phyloP scores from a whole-genome alignment of 1,140 invertebrate genomes.

The Calycopis cecrops region DNA sequence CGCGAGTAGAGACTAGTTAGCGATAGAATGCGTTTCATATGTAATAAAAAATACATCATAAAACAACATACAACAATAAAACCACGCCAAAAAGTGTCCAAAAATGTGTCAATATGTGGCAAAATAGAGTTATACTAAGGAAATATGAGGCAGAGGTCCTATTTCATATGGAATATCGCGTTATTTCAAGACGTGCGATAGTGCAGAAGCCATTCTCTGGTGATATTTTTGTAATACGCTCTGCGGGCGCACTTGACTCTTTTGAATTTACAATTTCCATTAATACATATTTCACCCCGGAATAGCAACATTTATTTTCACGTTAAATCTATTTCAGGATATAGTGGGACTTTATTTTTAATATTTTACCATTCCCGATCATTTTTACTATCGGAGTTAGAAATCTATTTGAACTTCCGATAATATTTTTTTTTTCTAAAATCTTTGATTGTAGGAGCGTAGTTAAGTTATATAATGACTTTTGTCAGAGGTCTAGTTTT shows the following conservation, averaged over 20 bases:
- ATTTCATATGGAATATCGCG: slow-evolving; percentile 3
- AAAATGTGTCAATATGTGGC: no score
- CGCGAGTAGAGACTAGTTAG: no score
- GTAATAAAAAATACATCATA: no score
- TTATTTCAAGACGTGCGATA: slow-evolving; percentile 9
- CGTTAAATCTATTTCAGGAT: neutral
- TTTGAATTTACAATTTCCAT: slow-evolving; percentile 8
- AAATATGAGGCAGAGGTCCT: no score
- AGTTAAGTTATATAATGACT: neutral
- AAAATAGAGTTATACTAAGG: no score
- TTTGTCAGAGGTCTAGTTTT: no score
- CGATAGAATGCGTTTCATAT: no score
- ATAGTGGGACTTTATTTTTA: neutral
- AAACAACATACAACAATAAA: no score
- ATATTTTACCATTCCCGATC: neutral
- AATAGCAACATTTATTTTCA: slow-evolving; percentile 6
- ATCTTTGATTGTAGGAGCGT: neutral
- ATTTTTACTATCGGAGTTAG: neutral
- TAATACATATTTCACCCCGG: slow-evolving; percentile 1
- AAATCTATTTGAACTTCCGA: neutral
- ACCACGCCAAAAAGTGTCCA: no score
- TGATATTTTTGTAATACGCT: slow-evolving; percentile 7
- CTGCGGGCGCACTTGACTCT: neutral
- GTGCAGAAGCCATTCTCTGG: slow-evolving; percentile 1
- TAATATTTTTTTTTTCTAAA: neutral